Percentiles rank a stretch among this genome's conserved stretches.
These are phyloP conservation scores for Galleria mellonella DNA, from an alignment of 1,140 invertebrate species.

Conservation along the genomic window DNA sequence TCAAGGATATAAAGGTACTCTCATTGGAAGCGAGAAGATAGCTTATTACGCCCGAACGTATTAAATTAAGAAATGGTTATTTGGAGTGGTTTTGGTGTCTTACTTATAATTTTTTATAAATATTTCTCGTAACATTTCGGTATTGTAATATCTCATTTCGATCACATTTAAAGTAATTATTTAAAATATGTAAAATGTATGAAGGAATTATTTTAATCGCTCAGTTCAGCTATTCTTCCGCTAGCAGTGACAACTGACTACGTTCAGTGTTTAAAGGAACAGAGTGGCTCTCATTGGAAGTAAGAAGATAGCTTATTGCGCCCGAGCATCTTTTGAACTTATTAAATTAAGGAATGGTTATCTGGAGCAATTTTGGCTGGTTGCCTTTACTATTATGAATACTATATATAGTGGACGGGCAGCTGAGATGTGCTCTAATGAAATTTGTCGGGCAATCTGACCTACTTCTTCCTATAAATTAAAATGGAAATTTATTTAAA, in stretches of 20 bases:
- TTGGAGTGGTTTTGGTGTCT: too few species aligned
- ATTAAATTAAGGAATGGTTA: constrained; percentile 26
- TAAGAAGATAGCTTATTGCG: constrained; percentile 18
- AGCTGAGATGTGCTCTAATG: too few species aligned
- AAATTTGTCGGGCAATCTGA: background rate
- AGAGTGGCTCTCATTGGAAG: constrained; percentile 14
- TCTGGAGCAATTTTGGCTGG: constrained; percentile 11
- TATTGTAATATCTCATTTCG: too few species aligned
- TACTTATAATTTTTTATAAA: too few species aligned
- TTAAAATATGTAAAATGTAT: too few species aligned
- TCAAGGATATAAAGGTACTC: too few species aligned
- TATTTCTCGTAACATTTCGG: too few species aligned
- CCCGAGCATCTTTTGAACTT: constrained; percentile 15
- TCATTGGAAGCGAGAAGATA: too few species aligned
- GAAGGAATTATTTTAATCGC: too few species aligned
- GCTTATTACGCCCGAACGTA: too few species aligned
- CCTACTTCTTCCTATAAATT: background rate
- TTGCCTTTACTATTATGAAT: background rate
- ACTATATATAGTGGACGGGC: background rate
- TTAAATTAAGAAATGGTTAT: too few species aligned
- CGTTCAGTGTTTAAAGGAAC: constrained; percentile 1
- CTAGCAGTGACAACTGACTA: constrained; percentile 1
- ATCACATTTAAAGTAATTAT: too few species aligned
- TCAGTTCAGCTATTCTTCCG: background rate
- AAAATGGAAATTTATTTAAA: background rate